Evolutionary conservation across 2,888 invertebrate species (phyloP).

Genomic region (Latrodectus hesperus): DNA sequence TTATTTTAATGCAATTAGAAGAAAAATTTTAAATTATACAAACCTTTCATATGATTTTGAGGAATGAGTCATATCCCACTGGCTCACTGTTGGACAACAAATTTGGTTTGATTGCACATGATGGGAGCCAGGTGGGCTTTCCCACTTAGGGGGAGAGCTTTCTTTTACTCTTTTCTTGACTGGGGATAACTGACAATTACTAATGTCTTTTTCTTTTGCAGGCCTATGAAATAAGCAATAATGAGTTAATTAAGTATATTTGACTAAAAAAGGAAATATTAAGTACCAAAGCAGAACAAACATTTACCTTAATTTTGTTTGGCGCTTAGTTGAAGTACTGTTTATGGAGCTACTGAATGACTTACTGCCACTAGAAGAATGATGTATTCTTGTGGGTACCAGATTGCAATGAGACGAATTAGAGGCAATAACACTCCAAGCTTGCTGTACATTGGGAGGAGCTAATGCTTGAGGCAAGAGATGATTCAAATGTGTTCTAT

Average conservation of each 20-base stretch:
- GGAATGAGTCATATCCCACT: conserved; percentile 56
- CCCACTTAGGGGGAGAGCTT: conserved; percentile 84
- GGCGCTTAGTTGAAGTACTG: conserved; percentile 70
- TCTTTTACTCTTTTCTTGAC: conserved; percentile 98
- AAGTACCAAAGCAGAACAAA: background rate
- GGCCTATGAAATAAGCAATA: conserved; percentile 25
- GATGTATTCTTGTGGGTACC: conserved; percentile 72
- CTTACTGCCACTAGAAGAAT: conserved; percentile 71
- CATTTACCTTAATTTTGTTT: conserved; percentile 63
- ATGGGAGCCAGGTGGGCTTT: conserved; percentile 38
- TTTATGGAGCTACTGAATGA: conserved; percentile 11
- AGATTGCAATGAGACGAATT: conserved; percentile 52
- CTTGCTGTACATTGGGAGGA: conserved; percentile 70
- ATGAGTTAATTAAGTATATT: too few relatives aligned
- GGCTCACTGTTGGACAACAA: conserved; percentile 46
- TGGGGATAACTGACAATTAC: conserved; percentile 85
- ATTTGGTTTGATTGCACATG: conserved; percentile 34
- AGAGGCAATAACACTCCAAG: conserved; percentile 70
- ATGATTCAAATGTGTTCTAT: conserved; percentile 70
- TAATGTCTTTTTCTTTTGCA: conserved; percentile 67
- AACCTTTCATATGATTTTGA: conserved; percentile 48
- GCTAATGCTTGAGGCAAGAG: conserved; percentile 69
- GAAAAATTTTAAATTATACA: conserved; percentile 1
- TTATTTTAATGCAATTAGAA: background rate
- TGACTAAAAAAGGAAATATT: background rate